These are phyloP conservation scores for Sisor rabdophorus DNA, from an alignment of 2,113 vertebrate genomes.

Conservation along the genomic window DNA sequence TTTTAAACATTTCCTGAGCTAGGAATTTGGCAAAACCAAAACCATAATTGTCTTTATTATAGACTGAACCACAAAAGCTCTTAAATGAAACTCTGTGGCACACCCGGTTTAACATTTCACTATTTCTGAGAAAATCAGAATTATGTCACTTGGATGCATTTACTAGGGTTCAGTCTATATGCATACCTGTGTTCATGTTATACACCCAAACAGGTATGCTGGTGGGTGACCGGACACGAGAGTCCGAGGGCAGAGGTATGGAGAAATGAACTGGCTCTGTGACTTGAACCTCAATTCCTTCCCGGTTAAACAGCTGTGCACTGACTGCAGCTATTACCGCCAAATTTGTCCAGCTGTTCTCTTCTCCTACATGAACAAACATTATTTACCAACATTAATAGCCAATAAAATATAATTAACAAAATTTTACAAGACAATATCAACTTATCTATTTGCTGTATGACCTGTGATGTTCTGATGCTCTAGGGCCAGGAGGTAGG, in stretches of 20 bases:
- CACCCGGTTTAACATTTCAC: not conserved
- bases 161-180: not conserved
- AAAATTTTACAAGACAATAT: not conserved
- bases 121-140: not conserved
- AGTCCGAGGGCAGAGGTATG: conserved; percentile 77
- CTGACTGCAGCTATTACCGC: conserved; percentile 79
- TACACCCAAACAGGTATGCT: conserved; percentile 87
- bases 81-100: not conserved
- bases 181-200: conserved; percentile 77
- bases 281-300: conserved; percentile 74
- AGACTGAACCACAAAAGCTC: not conserved
- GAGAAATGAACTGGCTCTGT: conserved; percentile 79
- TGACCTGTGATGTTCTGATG: conserved; percentile 81
- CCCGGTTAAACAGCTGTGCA: conserved; percentile 78
- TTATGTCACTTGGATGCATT: not conserved
- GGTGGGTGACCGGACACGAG: conserved; percentile 70
- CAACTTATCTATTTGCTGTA: not conserved
- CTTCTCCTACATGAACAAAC: conserved; percentile 59
- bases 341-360: conserved; percentile 80
- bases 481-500: conserved; percentile 85
- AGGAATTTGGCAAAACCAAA: not conserved
- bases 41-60: not conserved
- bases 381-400: not conserved
- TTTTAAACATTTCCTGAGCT: not conserved
- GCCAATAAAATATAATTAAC: not conserved